A percentile compares a stretch with the other conserved stretches of the same genome.
Evolutionary conservation across 2,888 invertebrate genomes (phyloP).

Genomic region (Troides aeacus): DNA sequence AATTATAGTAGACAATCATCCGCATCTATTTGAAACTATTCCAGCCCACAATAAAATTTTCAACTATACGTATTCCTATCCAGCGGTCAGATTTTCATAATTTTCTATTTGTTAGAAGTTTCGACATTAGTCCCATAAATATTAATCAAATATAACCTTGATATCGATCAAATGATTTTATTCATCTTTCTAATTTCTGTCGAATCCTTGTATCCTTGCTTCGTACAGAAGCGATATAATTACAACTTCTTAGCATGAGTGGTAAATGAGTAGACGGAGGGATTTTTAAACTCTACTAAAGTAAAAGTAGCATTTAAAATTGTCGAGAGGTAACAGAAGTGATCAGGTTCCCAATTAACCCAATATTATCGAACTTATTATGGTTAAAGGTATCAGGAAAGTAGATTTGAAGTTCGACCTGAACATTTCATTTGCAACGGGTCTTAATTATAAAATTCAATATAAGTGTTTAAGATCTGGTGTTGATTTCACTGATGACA

Average conservation of each 20-base stretch:
- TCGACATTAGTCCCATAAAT: too few species aligned
- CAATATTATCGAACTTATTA: constrained; percentile 14
- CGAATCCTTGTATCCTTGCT: too few species aligned
- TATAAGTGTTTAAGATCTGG: neutral
- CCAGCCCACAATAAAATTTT: too few species aligned
- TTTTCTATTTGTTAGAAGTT: too few species aligned
- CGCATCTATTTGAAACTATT: too few species aligned
- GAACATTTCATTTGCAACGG: constrained; percentile 3
- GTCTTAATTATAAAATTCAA: neutral
- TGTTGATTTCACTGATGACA: neutral
- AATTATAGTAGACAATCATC: neutral
- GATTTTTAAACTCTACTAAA: neutral
- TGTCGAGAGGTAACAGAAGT: constrained; percentile 6
- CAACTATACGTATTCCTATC: too few species aligned
- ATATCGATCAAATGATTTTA: too few species aligned
- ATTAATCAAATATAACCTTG: too few species aligned
- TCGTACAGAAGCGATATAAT: too few species aligned
- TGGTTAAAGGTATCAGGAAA: constrained; percentile 4
- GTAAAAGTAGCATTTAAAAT: constrained; percentile 25
- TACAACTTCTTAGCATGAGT: too few species aligned
- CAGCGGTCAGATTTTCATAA: too few species aligned
- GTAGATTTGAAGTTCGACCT: neutral
- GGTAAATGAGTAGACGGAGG: neutral
- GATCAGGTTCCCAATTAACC: constrained; percentile 20
- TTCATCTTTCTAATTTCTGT: too few species aligned